Evolutionary conservation across 1,140 invertebrate genomes (phyloP).

Genomic region (Zophobas morio): DNA sequence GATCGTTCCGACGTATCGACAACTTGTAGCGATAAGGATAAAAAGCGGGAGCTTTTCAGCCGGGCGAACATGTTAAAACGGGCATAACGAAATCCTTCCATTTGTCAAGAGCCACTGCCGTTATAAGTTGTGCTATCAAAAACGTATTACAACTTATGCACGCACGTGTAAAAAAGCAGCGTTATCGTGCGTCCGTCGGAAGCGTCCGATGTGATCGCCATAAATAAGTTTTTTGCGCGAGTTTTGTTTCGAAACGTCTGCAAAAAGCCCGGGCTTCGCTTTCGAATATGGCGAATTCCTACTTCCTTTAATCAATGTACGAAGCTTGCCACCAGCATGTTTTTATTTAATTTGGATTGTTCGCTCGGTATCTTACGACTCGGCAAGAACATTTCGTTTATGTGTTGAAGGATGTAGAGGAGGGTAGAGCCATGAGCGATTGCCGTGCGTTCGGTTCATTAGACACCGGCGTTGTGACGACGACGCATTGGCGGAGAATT

Average conservation of each 20-base stretch:
- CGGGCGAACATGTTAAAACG: no score
- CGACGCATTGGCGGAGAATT: slow-evolving; percentile 32
- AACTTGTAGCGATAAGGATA: no score
- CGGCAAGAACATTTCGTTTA: slow-evolving; percentile 35
- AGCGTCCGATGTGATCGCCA: neutral
- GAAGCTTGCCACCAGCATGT: slow-evolving; percentile 37
- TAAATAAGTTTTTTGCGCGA: slow-evolving; percentile 19
- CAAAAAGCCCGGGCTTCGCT: neutral
- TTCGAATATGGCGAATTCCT: neutral
- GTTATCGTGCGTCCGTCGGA: neutral
- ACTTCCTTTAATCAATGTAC: slow-evolving; percentile 27
- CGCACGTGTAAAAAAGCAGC: no score
- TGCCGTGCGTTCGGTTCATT: slow-evolving; percentile 39
- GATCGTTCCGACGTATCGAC: no score
- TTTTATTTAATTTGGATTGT: slow-evolving; percentile 41
- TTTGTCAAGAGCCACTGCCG: no score
- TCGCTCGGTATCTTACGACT: slow-evolving; percentile 20
- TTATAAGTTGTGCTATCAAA: no score
- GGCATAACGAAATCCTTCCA: no score
- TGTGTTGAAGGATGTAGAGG: slow-evolving; percentile 35
- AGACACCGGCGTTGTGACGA: slow-evolving; percentile 40
- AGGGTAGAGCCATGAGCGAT: slow-evolving; percentile 40
- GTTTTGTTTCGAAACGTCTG: slow-evolving; percentile 8
- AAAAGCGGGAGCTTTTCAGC: no score
- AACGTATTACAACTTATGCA: no score